Evolutionary conservation across 2,113 vertebrate genomes (phyloP), one percentile per base, ranked within the genome.

Genomic region (Gnathonemus longibarbis): DNA sequence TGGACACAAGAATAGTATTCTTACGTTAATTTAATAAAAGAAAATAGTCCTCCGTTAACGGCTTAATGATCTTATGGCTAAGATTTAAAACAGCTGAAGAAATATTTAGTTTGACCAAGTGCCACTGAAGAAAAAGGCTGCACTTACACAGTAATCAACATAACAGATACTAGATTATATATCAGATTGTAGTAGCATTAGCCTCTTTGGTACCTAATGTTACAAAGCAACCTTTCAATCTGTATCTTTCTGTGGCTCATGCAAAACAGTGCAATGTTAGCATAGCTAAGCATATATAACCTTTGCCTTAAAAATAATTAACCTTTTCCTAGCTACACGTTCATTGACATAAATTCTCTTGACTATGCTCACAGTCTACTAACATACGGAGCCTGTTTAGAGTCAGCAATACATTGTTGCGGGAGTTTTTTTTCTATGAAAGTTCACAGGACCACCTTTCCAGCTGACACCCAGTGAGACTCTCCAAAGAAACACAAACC

Each of bases 271-370:
- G 11, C 35, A 42, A 19, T 80, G 74, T 80, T 80, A 80, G 39
- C 74, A 39, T 80, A 80, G 74, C 74, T 80, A 11, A 80, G 74
- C 74, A 80, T 80, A 39, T 80, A 80, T 80, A 80, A 80, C 74
- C 74, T 80, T 80, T 80, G 74, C 35, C 74, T 80, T 80, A 80
- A 80, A 80, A 80, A 80, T 80, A 80, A 80, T 80, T 80, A 80
- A 80, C 74, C 74, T 39, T 42, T 80, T 80, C 74, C 74, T 80
- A 39, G 31, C 35, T 42, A 19, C 35, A 80, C 3, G 15, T 80
- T 42, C 35, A 42, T 17, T 39, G 31, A 80, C 35, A 74, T 35
- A 80, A 80, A 80, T 80, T 80, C 31, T 80, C 74, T 42, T 80
- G 13, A 80, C 35, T 19, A 39, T 77, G 31, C 35, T 80, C 74